These are phyloP conservation scores for Brachionus rotundiformis DNA, from an alignment of 1,140 invertebrate genomes.

Conservation along the genomic window DNA sequence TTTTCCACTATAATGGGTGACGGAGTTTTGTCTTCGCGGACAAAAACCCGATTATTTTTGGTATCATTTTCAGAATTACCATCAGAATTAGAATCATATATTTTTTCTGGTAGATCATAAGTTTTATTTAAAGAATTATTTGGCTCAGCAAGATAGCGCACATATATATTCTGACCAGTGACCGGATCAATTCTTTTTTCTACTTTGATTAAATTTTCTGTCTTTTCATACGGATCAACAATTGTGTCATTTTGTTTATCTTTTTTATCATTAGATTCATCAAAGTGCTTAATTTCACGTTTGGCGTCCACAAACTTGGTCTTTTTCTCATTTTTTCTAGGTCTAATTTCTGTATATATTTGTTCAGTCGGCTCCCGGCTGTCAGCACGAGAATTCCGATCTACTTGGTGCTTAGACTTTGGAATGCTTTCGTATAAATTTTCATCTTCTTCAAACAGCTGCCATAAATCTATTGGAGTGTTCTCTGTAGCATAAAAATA, in stretches of 20 bases:
- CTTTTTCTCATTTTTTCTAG: neutral
- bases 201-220: conserved; percentile 42
- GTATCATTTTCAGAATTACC: neutral
- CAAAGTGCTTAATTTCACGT: neutral
- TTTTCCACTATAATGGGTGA: conserved; percentile 47
- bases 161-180: conserved; percentile 50
- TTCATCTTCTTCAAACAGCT: conserved; percentile 35
- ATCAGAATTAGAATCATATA: neutral
- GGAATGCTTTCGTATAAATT: neutral
- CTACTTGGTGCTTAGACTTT: neutral
- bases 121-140: neutral
- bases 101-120: conserved; percentile 3
- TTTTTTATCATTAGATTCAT: neutral
- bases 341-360: conserved; percentile 10
- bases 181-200: conserved; percentile 44
- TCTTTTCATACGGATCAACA: conserved; percentile 38
- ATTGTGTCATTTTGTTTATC: neutral
- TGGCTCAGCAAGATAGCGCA: conserved; percentile 21
- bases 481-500: conserved; percentile 45
- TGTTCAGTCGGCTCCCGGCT: neutral
- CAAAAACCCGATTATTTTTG: neutral
- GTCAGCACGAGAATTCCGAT: neutral
- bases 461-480: conserved; percentile 46
- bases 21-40: conserved; percentile 26
- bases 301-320: neutral